These are phyloP conservation scores for Mellivora capensis DNA, from an alignment of 2,113 vertebrate genomes.

Conservation along the genomic window DNA sequence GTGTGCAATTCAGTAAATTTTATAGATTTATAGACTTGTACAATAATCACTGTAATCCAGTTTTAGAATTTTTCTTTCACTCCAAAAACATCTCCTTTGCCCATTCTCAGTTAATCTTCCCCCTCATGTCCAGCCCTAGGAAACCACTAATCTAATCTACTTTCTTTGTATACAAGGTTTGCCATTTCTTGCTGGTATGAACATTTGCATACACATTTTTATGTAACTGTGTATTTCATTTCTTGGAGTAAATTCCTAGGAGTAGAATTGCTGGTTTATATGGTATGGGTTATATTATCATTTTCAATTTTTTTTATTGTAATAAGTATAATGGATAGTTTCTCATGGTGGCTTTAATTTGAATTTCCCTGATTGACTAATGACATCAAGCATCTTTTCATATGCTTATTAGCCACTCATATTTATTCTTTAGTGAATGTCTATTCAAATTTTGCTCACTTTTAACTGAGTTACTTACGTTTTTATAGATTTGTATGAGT, in stretches of 20 bases:
- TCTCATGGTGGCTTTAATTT: not conserved
- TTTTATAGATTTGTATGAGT: not conserved
- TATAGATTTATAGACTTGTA: not conserved
- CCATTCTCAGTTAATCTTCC: not conserved
- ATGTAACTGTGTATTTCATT: not conserved
- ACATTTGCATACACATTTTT: not conserved
- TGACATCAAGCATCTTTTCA: not conserved
- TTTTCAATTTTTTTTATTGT: not conserved
- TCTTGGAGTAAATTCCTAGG: not conserved
- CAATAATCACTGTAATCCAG: not conserved
- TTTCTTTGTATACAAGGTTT: not conserved
- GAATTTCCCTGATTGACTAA: not conserved
- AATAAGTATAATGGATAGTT: not conserved
- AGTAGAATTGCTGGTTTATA: not conserved
- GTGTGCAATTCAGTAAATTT: not conserved
- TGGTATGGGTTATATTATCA: not conserved
- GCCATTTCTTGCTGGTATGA: not conserved
- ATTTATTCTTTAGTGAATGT: not conserved
- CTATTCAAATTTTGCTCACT: not conserved
- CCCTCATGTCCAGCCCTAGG: not conserved
- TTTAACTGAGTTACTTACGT: not conserved
- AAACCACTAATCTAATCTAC: not conserved
- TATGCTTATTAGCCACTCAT: not conserved
- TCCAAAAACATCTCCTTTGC: not conserved
- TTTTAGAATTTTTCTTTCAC: not conserved